Percentiles rank a stretch among this genome's conserved stretches.
Conservation (phyloP, 1,140 invertebrate genomes). For the Diabrotica undecimpunctata region DNA sequence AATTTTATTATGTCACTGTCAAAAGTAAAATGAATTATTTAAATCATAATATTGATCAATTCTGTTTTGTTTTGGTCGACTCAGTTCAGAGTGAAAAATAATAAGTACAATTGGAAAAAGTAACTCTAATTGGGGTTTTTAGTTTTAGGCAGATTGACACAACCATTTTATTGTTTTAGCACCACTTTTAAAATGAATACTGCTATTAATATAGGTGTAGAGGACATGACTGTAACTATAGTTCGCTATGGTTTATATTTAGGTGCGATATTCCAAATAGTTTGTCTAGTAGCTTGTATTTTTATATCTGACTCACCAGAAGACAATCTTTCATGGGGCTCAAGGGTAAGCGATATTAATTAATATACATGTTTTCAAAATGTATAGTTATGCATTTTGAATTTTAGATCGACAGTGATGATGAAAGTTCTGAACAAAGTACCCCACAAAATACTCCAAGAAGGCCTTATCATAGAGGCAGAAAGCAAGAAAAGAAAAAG, state of each 20-base stretch:
- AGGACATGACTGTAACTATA: conserved; percentile 62
- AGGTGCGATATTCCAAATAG: conserved; percentile 65
- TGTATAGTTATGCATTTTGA: conserved; percentile 1
- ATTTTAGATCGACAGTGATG: conserved; percentile 50
- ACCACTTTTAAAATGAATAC: conserved; percentile 29
- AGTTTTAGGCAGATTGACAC: too few species aligned
- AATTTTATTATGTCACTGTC: too few species aligned
- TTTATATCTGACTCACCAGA: conserved; percentile 52
- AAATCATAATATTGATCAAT: too few species aligned
- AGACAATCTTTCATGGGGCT: conserved; percentile 35
- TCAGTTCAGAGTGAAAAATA: too few species aligned
- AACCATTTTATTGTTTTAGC: too few species aligned
- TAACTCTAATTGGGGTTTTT: too few species aligned
- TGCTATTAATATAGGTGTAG: conserved; percentile 46
- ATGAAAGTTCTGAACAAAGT: conserved; percentile 57
- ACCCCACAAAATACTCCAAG: conserved; percentile 56
- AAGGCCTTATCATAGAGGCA: conserved; percentile 50
- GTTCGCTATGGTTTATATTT: conserved; percentile 64
- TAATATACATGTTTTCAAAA: background rate
- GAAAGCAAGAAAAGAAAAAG: conserved; percentile 57
- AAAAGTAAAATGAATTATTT: too few species aligned
- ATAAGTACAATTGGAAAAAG: too few species aligned
- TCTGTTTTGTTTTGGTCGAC: too few species aligned
- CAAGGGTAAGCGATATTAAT: conserved; percentile 34
- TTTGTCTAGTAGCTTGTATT: conserved; percentile 65